phyloP scores from a whole-genome alignment of 2,888 invertebrate species.

The Ditula angustiorana region DNA sequence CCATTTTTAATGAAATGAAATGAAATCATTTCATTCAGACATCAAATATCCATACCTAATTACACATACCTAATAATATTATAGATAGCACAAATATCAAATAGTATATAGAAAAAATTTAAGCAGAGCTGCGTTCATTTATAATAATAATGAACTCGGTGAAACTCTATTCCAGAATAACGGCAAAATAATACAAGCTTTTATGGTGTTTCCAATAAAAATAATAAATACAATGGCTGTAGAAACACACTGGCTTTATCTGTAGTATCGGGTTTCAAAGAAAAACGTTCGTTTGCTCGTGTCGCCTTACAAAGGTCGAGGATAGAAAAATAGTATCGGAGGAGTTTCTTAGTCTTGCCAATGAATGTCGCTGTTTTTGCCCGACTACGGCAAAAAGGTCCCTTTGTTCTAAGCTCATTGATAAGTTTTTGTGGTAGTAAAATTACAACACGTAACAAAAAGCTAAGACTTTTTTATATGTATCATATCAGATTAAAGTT shows the following conservation, averaged over 20 bases:
- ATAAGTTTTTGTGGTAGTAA: no score
- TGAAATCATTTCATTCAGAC: no score
- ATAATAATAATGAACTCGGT: not conserved
- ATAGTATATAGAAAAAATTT: no score
- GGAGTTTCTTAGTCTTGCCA: not conserved
- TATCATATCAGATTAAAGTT: no score
- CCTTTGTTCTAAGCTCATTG: not conserved
- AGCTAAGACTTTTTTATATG: no score
- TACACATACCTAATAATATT: no score
- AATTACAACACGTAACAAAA: conserved; percentile 11
- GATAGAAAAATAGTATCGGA: conserved; percentile 19
- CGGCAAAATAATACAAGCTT: not conserved
- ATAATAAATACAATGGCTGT: not conserved
- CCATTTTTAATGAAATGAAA: no score
- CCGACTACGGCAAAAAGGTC: not conserved
- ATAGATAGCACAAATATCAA: no score
- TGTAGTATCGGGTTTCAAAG: conserved; percentile 23
- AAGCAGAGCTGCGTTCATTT: no score
- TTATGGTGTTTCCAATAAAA: not conserved
- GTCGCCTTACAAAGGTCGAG: conserved; percentile 16
- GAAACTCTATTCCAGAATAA: not conserved
- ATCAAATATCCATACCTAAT: no score
- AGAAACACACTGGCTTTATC: conserved; percentile 9
- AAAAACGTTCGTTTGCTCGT: conserved; percentile 10
- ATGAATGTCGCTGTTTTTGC: not conserved